These are phyloP conservation scores for Volucella inanis DNA, from an alignment of 2,888 invertebrate genomes.

Conservation along the genomic window DNA sequence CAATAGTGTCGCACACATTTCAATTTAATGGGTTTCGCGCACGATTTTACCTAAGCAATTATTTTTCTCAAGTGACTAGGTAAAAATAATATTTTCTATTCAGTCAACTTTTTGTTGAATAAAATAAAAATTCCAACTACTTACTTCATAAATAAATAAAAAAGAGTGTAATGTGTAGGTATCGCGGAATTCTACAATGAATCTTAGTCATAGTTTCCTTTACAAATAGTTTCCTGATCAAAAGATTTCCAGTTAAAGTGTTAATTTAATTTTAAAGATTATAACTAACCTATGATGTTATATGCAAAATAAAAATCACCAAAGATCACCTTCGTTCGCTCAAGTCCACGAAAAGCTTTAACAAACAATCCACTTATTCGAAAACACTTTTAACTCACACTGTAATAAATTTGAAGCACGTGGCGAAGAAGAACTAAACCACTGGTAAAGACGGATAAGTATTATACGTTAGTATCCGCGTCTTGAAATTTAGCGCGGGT, in stretches of 20 bases:
- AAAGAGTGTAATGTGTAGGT: too few relatives aligned
- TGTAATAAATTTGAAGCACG: constrained; percentile 12
- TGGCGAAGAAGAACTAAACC: constrained; percentile 12
- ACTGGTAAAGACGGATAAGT: constrained; percentile 1
- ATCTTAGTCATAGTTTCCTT: neutral
- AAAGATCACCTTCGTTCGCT: neutral
- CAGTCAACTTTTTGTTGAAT: too few relatives aligned
- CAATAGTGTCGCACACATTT: too few relatives aligned
- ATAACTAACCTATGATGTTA: neutral
- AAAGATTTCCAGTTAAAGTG: neutral
- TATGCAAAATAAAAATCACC: too few relatives aligned
- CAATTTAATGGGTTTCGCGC: too few relatives aligned
- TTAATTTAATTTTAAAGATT: neutral
- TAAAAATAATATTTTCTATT: too few relatives aligned
- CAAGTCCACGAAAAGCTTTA: neutral
- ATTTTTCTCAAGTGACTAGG: too few relatives aligned
- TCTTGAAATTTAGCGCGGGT: neutral
- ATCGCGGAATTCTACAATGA: too few relatives aligned
- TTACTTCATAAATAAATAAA: too few relatives aligned
- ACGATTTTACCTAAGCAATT: too few relatives aligned
- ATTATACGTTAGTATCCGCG: neutral
- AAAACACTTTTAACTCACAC: neutral
- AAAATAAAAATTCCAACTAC: too few relatives aligned
- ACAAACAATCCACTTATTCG: neutral
- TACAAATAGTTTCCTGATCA: neutral